These are phyloP conservation scores for Prochilodus magdalenae DNA, from an alignment of 2,113 vertebrate species.

Conservation along the genomic window DNA sequence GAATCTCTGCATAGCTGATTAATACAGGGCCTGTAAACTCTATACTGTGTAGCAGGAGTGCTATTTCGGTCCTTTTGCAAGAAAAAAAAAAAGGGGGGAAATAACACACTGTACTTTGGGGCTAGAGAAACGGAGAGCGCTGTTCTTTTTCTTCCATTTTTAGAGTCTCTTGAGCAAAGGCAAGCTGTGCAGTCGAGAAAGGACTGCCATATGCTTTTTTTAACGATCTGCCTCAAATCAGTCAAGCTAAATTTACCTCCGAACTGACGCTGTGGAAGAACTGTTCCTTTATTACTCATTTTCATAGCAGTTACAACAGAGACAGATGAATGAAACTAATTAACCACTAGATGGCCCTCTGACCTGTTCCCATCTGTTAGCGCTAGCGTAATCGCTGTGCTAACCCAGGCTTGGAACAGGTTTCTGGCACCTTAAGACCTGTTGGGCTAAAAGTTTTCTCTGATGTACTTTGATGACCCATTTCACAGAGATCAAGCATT, in stretches of 20 bases:
- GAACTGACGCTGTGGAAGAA: background rate
- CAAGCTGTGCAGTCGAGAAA: constrained; percentile 2
- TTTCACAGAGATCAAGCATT: background rate
- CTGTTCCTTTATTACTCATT: background rate
- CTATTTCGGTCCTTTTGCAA: background rate
- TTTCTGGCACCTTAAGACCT: background rate
- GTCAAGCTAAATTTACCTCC: constrained; percentile 32
- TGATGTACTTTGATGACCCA: background rate
- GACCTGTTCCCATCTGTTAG: constrained; percentile 31
- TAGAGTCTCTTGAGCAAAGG: constrained; percentile 22
- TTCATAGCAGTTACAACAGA: constrained; percentile 19
- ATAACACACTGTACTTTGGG: background rate
- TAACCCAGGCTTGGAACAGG: constrained; percentile 37
- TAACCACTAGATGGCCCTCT: constrained; percentile 37
- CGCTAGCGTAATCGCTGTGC: constrained; percentile 23
- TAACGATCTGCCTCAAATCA: constrained; percentile 17
- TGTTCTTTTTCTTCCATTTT: background rate
- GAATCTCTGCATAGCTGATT: background rate
- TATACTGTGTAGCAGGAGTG: background rate
- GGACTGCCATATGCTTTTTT: constrained; percentile 27
- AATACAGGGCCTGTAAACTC: background rate
- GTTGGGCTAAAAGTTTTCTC: background rate
- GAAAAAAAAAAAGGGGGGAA: too few species aligned
- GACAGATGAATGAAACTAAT: constrained; percentile 39
- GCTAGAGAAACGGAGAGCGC: background rate